Evolutionary conservation across 2,113 vertebrate genomes (phyloP).

Genomic region (Pampusana beccarii): DNA sequence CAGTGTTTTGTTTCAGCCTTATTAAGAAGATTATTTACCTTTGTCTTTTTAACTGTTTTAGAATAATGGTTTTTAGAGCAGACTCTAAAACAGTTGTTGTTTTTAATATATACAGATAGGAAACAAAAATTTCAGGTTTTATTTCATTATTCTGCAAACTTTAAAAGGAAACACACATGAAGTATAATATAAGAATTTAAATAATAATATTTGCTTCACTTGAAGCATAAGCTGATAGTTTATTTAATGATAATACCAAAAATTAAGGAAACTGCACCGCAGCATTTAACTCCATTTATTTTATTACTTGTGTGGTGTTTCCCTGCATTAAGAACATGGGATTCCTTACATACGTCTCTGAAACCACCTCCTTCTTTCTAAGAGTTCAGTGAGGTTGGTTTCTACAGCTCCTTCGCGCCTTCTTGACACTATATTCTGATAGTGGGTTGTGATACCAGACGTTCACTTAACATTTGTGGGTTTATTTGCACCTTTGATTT

Average conservation of each 20-base stretch:
- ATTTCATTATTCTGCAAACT: background rate
- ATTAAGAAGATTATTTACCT: background rate
- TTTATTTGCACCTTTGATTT: constrained; percentile 54
- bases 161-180: background rate
- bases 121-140: background rate
- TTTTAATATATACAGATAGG: background rate
- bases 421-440: too few species aligned
- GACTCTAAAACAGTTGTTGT: background rate
- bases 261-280: background rate
- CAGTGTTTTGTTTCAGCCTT: background rate
- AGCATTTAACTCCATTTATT: background rate
- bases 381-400: background rate
- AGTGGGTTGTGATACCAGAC: background rate
- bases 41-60: background rate
- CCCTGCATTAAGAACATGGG: background rate
- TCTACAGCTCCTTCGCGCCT: background rate
- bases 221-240: background rate
- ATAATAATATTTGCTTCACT: background rate
- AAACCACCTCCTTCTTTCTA: background rate
- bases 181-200: background rate
- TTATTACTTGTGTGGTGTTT: background rate
- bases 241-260: background rate
- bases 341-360: background rate
- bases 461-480: constrained; percentile 1
- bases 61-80: background rate